Base-by-base conservation (phyloP, 1,140 invertebrate genomes). In the Cardiocondyla obscurior region DNA sequence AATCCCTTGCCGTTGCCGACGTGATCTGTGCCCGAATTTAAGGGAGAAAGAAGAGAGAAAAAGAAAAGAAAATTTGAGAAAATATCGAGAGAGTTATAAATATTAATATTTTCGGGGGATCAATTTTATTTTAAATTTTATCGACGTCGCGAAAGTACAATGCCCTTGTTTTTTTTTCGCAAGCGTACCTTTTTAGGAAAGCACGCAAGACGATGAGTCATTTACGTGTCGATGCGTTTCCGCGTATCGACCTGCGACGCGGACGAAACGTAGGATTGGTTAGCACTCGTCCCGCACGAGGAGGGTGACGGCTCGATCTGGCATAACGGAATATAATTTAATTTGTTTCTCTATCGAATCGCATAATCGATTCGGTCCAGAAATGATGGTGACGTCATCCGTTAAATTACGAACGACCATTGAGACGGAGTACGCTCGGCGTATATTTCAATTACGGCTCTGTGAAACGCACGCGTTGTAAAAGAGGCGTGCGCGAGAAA, bases 211-310 rank as follows among this genome's bases (percentile, higher is more conserved):
- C 53, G 53, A 58, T 89, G 87, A 88, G 82, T 88, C 86, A 88
- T 82, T n/a, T 44, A 55, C 57, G 51, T 19, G 70, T 33, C n/a
- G 51, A 74, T 62, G 82, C 49, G 85, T 88, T 88, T 64, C 77
- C 72, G 53, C 76, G 60, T 88, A 88, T 88, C 86, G 86, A 88
- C 86, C 86, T 87, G 86, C 72, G 65, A 57, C 49, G 58, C 12
- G 22, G 28, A 64, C 58, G 69, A 82, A 82, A 77, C 87, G 67
- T 42, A 74, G 58, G 64, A 53, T 82, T 84, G 70, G 82, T 55
- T 36, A 55, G 44, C 67, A 55, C 36, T 69, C 65, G 46, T 25
- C 60, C 53, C 22, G 53, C 16, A 42, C 7, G 39, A 8, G 39
- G 39, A 10, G 39, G 28, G 44, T 22, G 19, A 58, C 53, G 58